A percentile compares a stretch with the other conserved stretches of the same genome.
Evolutionary conservation across 2,797 vertebrate species (phyloP).

Genomic region (Phataginus tricuspis): DNA sequence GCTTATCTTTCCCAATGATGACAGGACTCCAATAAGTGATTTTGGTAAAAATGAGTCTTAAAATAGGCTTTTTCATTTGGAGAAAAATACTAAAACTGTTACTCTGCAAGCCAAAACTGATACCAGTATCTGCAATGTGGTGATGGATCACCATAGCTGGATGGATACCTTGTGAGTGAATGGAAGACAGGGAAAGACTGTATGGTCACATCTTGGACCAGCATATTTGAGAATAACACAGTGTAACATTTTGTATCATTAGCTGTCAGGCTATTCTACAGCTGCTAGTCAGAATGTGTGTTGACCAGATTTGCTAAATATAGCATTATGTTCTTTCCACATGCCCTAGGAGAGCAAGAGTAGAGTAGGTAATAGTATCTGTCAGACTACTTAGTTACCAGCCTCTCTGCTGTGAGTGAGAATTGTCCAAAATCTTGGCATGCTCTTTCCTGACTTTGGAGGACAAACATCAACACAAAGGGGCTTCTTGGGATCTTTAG

Average conservation of each 20-base stretch:
- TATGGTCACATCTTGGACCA: background rate
- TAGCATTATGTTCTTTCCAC: constrained; percentile 61
- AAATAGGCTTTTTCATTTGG: background rate
- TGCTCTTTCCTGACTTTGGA: constrained; percentile 29
- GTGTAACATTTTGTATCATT: constrained; percentile 51
- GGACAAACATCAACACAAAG: background rate
- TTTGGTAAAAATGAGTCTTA: constrained; percentile 48
- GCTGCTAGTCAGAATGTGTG: constrained; percentile 1
- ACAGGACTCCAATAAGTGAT: background rate
- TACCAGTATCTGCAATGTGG: background rate
- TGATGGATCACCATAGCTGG: constrained; percentile 16
- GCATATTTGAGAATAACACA: constrained; percentile 31
- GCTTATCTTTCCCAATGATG: background rate
- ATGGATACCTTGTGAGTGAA: background rate
- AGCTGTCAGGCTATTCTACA: background rate
- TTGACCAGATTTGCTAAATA: constrained; percentile 56
- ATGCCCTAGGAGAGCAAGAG: constrained; percentile 48
- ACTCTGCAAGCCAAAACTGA: background rate
- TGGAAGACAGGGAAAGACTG: background rate
- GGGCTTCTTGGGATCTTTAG: background rate
- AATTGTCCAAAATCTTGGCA: constrained; percentile 12
- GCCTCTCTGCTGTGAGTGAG: constrained; percentile 20
- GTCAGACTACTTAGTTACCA: background rate
- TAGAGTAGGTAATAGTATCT: background rate
- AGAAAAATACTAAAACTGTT: background rate